Evolutionary conservation across 2,888 invertebrate species (phyloP), one percentile per base, ranked within the genome.

Genomic region (Sipha maydis): DNA sequence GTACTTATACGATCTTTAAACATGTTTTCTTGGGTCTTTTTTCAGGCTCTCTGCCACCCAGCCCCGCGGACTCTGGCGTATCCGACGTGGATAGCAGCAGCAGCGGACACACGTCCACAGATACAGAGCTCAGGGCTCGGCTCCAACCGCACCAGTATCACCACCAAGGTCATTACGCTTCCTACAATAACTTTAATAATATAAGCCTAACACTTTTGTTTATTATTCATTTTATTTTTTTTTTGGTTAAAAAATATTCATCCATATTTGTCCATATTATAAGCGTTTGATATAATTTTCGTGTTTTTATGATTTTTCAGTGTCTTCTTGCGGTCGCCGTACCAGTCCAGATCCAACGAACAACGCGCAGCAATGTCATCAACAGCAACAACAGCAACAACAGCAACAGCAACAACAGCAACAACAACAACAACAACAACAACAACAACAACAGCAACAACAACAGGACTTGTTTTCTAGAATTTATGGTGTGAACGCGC

Each of bases 51-150:
- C 95, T 98, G 92, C 98, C 98, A 90, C 98, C 98, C 86, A 98
- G 98, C 92, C 98, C 98, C 90, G 98, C 98, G 85, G 98, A 99
- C 94, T 98, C 97, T 92, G 98, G 98, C 90, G 98, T 98, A 85
- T 98, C 97, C 89, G 98, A 98, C 93, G 97, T 98, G 91, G 98
- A 98, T 93, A 97, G 97, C 91, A 97, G 97, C 90, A 97, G 95
- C 90, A 93, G 92, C 90, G 91, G 91, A 4, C 91, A 91, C 90
- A 91, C 95, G 14, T 95, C 95, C 88, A 94, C 94, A 89, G 96
- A 97, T 92, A 88, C 88, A 19, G 97, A 97, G 93, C 93, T 97
- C 91, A 97, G 97, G 93, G 96, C 97, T 89, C 94, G 97, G 90
- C 94, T 97, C 91, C 97, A 97, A 92, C 96, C 96, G 89, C 90